Percentiles rank a stretch among this genome's conserved stretches.
phyloP scores from a whole-genome alignment of 2,113 vertebrate genomes.

The Hystrix brachyura region DNA sequence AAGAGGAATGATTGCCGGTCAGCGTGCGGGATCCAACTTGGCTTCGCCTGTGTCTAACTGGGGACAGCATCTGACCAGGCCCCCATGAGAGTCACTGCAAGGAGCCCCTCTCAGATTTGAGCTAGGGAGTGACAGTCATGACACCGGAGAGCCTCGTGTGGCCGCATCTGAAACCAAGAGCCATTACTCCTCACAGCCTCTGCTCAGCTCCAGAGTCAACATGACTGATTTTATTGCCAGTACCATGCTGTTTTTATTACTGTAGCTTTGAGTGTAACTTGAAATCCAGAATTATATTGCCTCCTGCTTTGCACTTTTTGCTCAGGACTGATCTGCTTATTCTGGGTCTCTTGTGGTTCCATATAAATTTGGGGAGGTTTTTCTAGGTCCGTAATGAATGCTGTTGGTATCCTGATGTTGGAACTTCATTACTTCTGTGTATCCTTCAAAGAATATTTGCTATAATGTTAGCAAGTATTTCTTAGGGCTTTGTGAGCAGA shows the following conservation, averaged over 20 bases:
- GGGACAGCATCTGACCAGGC: background rate
- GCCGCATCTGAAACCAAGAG: background rate
- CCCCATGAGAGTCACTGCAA: background rate
- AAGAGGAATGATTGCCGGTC: background rate
- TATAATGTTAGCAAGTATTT: background rate
- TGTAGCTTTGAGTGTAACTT: background rate
- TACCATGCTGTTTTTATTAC: background rate
- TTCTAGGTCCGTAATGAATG: background rate
- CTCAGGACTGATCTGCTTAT: background rate
- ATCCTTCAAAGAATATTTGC: background rate
- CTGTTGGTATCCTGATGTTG: background rate
- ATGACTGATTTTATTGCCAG: background rate
- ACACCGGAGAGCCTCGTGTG: background rate
- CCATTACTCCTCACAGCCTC: accelerated
- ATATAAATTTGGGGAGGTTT: background rate
- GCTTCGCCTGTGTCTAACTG: background rate
- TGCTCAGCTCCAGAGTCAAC: background rate
- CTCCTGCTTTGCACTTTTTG: background rate
- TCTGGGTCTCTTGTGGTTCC: background rate
- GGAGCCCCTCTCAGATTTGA: background rate
- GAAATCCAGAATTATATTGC: background rate
- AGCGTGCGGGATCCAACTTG: background rate
- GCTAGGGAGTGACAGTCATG: accelerated
- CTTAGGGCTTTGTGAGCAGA: background rate
- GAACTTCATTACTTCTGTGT: background rate